Percentiles rank a stretch among this genome's conserved stretches.
These are phyloP conservation scores for Zosterops japonicus DNA, from an alignment of 2,113 vertebrate species.

Conservation along the genomic window DNA sequence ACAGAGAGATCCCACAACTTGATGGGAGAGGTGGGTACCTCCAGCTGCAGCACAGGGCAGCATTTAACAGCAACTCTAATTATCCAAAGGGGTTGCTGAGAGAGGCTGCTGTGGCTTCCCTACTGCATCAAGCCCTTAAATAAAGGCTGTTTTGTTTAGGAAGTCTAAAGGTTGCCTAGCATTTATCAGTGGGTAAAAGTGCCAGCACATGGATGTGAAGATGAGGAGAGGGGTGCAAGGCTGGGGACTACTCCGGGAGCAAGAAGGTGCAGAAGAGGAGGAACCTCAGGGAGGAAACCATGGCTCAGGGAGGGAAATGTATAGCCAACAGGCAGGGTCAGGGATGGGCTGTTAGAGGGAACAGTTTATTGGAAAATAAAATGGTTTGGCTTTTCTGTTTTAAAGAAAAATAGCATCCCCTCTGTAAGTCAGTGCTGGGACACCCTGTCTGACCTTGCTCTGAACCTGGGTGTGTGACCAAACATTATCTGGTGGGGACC, in stretches of 20 bases:
- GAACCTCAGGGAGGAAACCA: not conserved
- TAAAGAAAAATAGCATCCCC: not conserved
- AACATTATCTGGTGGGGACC: not conserved
- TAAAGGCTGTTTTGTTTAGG: not conserved
- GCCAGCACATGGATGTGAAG: not conserved
- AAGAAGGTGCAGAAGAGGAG: not conserved
- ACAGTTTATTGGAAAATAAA: not conserved
- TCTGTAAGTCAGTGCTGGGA: not conserved
- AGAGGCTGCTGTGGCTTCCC: not conserved
- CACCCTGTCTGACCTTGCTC: not conserved
- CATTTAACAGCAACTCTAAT: not conserved
- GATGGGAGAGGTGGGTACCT: not conserved
- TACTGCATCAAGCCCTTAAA: not conserved
- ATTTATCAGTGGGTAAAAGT: not conserved
- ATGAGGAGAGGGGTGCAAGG: not conserved
- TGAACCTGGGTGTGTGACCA: constrained; percentile 29
- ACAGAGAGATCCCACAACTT: not conserved
- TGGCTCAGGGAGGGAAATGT: not conserved
- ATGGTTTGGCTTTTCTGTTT: not conserved
- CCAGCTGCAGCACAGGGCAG: not conserved
- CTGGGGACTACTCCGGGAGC: not conserved
- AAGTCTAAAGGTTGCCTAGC: not conserved
- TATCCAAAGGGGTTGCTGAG: not conserved
- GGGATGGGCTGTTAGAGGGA: not conserved
- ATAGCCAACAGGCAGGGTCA: not conserved